These are phyloP conservation scores for Acromyrmex echinatior DNA, from an alignment of 1,140 invertebrate species.

Conservation along the genomic window DNA sequence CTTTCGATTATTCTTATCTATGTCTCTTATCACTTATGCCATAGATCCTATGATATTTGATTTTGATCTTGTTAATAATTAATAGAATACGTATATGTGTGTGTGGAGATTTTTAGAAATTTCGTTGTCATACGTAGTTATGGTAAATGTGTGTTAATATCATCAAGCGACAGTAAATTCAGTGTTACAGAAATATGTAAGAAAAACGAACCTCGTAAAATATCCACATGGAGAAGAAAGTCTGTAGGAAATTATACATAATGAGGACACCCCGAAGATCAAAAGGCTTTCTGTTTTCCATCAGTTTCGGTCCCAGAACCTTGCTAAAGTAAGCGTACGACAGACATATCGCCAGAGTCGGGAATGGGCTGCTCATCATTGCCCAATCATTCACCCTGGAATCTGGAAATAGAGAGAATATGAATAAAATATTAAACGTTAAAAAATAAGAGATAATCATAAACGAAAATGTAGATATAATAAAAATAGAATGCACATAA, in stretches of 20 bases:
- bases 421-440: not conserved
- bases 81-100: not conserved
- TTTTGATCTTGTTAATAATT: too few relatives aligned
- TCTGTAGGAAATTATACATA: constrained; percentile 96
- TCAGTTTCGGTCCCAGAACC: constrained; percentile 93
- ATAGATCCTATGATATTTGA: too few relatives aligned
- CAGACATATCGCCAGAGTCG: constrained; percentile 94
- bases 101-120: not conserved
- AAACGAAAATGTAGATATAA: not conserved
- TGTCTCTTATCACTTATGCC: too few relatives aligned
- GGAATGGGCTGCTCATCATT: constrained; percentile 96
- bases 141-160: not conserved
- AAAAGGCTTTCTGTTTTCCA: constrained; percentile 96
- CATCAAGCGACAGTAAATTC: not conserved
- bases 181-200: not conserved
- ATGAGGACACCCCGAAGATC: constrained; percentile 93
- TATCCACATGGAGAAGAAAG: constrained; percentile 96
- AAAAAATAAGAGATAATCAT: not conserved
- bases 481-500: too few relatives aligned
- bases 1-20: too few relatives aligned
- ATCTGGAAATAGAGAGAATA: constrained; percentile 89
- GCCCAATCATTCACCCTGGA: constrained; percentile 95
- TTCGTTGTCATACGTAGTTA: not conserved
- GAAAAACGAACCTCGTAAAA: constrained; percentile 93
- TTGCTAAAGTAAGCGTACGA: constrained; percentile 95